Evolutionary conservation across 2,888 invertebrate species (phyloP), one percentile per base, ranked within the genome.

Genomic region (Netelia melanura): DNA sequence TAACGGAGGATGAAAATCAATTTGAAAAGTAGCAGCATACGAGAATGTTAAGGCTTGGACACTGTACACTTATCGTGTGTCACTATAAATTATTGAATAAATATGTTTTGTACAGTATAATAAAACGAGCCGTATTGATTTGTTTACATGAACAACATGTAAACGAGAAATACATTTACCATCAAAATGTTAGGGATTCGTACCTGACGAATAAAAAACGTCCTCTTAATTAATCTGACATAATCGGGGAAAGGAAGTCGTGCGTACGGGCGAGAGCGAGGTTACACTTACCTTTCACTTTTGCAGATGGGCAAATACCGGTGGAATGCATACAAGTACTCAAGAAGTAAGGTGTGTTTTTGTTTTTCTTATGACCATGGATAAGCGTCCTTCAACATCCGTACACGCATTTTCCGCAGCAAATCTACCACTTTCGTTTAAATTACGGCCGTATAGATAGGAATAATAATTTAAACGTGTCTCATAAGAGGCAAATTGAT

Each of bases 61-160:
- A 88, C 89, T 89, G 90, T 91, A 91, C 89, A 90, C 89, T 90
- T 86, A 90, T 88, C 90, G 90, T 90, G 92, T 92, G 91, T 91
- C 87, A 90, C 87, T 83, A 88, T 93, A 92, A 93, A 92, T 92
- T 92, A 92, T 92, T 92, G 86, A 92, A 93, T 93, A 92, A 92
- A 92, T 93, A 92, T 92, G 92, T 93, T 92, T 93, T 93, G 90
- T 93, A 92, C 91, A 92, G 91, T 91, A 91, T 70, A 17, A 77
- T 14, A 48, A 71, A 14, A 5, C 14, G 3, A 8, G 17, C 6
- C 21, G 25, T 78, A 0, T 38, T 44, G 1, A 14, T 48, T 48
- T 48, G 10, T 48, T 48, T 48, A 3, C 48, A 14, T 48, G 38
- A 38, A 38, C 5, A 38, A 38, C 5, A 38, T 38, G 5, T 38